A percentile compares a stretch with the other conserved stretches of the same genome.
Conservation (phyloP, 2,888 invertebrate genomes). For the Oligia latruncula region DNA sequence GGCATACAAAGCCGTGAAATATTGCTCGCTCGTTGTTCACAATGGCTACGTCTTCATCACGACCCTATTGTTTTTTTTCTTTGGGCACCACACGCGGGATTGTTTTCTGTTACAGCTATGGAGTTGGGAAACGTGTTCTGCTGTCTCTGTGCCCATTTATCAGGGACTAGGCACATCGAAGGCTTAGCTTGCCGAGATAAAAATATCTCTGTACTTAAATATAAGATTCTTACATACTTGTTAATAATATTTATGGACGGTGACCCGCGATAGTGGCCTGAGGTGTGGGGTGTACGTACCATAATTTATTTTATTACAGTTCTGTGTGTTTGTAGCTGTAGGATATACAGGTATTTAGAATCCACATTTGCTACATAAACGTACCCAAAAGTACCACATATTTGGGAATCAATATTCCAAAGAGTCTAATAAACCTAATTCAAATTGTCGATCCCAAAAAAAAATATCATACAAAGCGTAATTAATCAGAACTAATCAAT, state of each 20-base stretch:
- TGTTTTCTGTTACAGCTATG: slow-evolving; percentile 85
- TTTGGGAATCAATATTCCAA: not conserved
- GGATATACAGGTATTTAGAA: not conserved
- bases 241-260: slow-evolving; percentile 66
- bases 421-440: not conserved
- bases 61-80: slow-evolving; percentile 88
- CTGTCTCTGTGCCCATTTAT: slow-evolving; percentile 82
- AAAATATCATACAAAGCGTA: not conserved
- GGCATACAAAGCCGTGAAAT: slow-evolving; percentile 89
- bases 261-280: slow-evolving; percentile 59
- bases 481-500: slow-evolving; percentile 36
- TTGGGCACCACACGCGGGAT: slow-evolving; percentile 85
- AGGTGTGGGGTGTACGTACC: slow-evolving; percentile 47
- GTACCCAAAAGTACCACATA: not conserved
- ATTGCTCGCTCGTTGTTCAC: slow-evolving; percentile 88
- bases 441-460: not conserved
- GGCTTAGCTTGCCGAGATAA: slow-evolving; percentile 72
- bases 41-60: slow-evolving; percentile 90
- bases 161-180: slow-evolving; percentile 70
- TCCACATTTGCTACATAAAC: not conserved
- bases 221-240: slow-evolving; percentile 67
- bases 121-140: slow-evolving; percentile 86
- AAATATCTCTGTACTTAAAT: slow-evolving; percentile 70
- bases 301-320: slow-evolving; percentile 54
- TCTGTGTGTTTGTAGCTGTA: slow-evolving; percentile 22